Conservation (phyloP, 2,113 vertebrate genomes). For the Atlantisia rogersi region DNA sequence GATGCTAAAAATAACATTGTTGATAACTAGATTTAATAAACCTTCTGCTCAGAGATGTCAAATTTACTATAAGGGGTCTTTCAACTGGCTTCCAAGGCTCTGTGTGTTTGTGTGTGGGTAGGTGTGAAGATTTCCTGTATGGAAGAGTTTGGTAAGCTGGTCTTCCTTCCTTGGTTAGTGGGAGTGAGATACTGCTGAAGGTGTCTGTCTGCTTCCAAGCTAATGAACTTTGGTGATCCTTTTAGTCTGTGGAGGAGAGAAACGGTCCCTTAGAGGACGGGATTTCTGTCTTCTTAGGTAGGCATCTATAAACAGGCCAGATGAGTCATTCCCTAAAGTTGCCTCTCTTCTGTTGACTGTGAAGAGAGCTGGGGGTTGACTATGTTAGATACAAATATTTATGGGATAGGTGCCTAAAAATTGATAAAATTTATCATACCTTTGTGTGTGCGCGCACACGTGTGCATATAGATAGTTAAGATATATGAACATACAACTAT, state of each 20-base stretch:
- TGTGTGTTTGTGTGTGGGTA: not conserved
- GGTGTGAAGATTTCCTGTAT: rapidly evolving
- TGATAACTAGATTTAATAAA: not conserved
- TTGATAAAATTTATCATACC: not conserved
- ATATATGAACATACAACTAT: not conserved
- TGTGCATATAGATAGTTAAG: too few species aligned
- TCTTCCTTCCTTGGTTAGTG: not conserved
- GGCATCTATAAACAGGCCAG: not conserved
- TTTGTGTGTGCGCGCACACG: not conserved
- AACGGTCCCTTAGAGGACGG: not conserved
- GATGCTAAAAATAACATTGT: not conserved
- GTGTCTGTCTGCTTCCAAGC: not conserved
- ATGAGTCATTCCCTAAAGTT: not conserved
- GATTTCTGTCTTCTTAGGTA: not conserved
- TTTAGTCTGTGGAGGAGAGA: not conserved
- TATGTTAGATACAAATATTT: not conserved
- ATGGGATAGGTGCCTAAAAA: not conserved
- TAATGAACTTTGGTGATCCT: not conserved
- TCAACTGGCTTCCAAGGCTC: not conserved
- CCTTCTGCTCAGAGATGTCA: not conserved
- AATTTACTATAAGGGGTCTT: not conserved
- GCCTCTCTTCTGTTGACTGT: not conserved
- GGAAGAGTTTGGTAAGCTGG: not conserved
- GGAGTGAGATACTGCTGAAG: not conserved
- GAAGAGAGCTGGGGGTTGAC: not conserved